Percentiles rank a stretch among this genome's conserved stretches.
Evolutionary conservation across 2,113 vertebrate genomes (phyloP).

Genomic region (Calonectris borealis): DNA sequence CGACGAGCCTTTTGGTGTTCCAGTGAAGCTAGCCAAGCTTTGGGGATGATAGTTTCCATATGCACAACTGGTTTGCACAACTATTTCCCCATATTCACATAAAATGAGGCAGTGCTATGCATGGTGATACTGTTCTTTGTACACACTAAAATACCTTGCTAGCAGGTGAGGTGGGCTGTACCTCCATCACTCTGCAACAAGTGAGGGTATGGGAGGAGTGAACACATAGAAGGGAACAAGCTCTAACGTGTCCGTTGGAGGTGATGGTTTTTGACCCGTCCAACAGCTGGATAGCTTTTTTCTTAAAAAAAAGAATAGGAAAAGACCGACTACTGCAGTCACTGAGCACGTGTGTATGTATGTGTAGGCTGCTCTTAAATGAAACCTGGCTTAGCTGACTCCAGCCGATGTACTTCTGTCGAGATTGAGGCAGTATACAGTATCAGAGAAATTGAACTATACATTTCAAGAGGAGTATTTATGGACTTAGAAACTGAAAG

Average conservation of each 20-base stretch:
- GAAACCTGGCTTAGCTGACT: neutral
- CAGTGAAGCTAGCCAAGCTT: slow-evolving; percentile 16
- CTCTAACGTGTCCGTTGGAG: neutral
- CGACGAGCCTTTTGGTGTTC: neutral
- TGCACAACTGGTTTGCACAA: neutral
- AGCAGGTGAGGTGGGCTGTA: neutral
- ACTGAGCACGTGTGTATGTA: neutral
- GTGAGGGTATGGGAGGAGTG: neutral
- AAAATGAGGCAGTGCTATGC: neutral
- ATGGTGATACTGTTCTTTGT: neutral
- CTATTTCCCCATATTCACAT: neutral
- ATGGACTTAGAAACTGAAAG: neutral
- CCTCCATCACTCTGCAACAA: fast-evolving
- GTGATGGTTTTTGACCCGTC: neutral
- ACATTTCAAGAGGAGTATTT: neutral
- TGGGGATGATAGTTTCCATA: slow-evolving; percentile 43
- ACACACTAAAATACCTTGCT: neutral
- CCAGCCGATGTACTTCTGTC: neutral
- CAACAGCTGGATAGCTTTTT: neutral
- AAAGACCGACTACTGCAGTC: neutral
- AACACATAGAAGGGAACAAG: fast-evolving
- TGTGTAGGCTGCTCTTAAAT: neutral
- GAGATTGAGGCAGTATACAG: neutral
- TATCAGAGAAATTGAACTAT: neutral
- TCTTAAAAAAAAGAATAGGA: neutral